These are phyloP conservation scores for Bombus terrestris DNA, from an alignment of 1,140 invertebrate species.

Conservation along the genomic window DNA sequence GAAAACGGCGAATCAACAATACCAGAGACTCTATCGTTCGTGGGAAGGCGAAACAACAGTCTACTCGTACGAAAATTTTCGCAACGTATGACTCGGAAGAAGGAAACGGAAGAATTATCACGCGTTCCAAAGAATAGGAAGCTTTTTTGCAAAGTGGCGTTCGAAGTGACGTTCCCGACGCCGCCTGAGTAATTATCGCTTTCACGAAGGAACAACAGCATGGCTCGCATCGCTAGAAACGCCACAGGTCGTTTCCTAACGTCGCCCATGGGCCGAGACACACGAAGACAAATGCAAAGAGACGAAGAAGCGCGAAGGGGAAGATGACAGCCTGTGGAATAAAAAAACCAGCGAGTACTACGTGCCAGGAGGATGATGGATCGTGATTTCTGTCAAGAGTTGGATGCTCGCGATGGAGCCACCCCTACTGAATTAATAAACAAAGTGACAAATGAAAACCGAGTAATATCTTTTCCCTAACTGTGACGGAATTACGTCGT, in stretches of 20 bases:
- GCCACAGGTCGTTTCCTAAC: constrained; percentile 52
- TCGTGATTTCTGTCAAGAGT: background rate
- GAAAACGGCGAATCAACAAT: background rate
- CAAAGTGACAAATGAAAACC: too few relatives aligned
- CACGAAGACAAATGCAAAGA: background rate
- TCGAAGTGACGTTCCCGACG: background rate
- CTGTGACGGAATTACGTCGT: background rate
- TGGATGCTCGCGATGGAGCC: background rate
- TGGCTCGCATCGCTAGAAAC: constrained; percentile 47
- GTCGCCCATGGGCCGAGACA: background rate
- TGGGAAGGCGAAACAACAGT: too few relatives aligned
- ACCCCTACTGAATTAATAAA: too few relatives aligned
- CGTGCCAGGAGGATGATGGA: background rate
- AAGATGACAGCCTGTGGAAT: background rate
- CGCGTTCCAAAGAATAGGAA: too few relatives aligned
- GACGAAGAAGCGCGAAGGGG: background rate
- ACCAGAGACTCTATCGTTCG: background rate
- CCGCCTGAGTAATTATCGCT: background rate
- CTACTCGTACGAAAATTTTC: background rate
- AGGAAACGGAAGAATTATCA: background rate
- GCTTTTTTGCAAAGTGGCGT: background rate
- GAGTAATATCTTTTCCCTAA: background rate
- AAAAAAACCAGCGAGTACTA: background rate
- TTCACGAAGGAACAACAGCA: constrained; percentile 4
- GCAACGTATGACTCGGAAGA: too few relatives aligned